Evolutionary conservation across 2,797 vertebrate genomes (phyloP), one percentile per base, ranked within the genome.

Genomic region (Oryzias sinensis): DNA sequence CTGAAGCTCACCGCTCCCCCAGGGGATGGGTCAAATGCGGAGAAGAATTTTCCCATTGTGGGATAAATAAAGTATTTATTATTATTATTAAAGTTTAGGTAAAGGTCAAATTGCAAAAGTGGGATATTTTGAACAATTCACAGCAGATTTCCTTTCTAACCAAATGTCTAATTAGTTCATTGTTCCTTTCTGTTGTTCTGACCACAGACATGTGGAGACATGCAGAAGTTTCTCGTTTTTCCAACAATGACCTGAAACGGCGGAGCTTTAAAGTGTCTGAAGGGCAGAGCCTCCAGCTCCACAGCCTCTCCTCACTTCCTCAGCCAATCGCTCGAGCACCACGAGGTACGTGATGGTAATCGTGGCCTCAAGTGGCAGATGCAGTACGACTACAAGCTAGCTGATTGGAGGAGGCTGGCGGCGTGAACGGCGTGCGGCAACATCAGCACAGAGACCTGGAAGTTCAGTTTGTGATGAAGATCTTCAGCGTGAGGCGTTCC

Each of bases 331-430:
- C 81, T 85, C 73, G 72, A 75, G 65, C 67, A 65, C 60, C 64
- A 58, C 46, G 62, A 80, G 72, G 65, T 72, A 68, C 65, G 55
- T 40, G 64, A 68, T 42, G 72, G 77, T 74, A 82, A 84, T 77
- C 64, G 65, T 70, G 57, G 69, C 80, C 80, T 79, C 22, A 56
- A 84, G 77, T 69, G 70, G 79, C 59, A 56, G 69, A 56, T 70
- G 62, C 47, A 70, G 68, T 58, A 49, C 49, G 22, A 81, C 70
- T 68, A 79, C 74, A 77, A 71, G 48, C 25, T 49, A 68, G 62
- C 76, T 57, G 62, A 78, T 71, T 73, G 77, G 77, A 80, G 66
- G 55, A 82, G 51, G 77, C 77, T 76, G 70, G 61, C 55, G 81
- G 74, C 69, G 46, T 59, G 65, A 83, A 76, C 24, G 58, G 55